phyloP scores from a whole-genome alignment of 2,797 vertebrate genomes.

The Rhyacichthys aspro region DNA sequence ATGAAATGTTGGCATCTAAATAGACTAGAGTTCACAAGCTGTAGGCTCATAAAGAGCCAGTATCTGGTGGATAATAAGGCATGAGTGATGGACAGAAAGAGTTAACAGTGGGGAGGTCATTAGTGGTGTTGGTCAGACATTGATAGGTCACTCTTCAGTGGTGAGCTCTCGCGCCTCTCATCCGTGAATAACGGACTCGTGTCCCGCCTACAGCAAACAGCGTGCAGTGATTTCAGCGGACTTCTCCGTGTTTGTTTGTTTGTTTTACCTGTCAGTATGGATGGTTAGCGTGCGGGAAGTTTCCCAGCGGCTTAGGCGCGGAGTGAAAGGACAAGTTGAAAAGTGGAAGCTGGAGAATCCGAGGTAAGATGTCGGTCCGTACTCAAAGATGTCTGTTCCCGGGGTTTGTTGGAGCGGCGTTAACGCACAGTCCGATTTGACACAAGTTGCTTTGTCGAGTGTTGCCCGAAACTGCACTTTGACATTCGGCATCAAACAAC shows the following conservation, averaged over 20 bases:
- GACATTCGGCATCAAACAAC: neutral
- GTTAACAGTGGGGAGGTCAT: constrained; percentile 63
- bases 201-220: constrained; percentile 63
- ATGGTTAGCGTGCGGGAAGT: constrained; percentile 2
- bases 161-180: constrained; percentile 71
- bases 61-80: too few species aligned
- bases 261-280: constrained; percentile 23
- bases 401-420: neutral
- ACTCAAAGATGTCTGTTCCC: neutral
- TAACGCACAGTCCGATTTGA: neutral
- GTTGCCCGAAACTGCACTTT: neutral
- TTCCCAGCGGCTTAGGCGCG: neutral
- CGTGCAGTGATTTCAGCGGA: constrained; percentile 50
- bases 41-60: too few species aligned
- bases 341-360: constrained; percentile 18
- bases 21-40: too few species aligned
- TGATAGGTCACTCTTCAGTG: constrained; percentile 78
- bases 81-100: too few species aligned
- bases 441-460: neutral
- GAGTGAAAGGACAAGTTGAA: constrained; percentile 1
- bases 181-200: constrained; percentile 45
- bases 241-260: neutral
- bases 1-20: too few species aligned
- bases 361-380: constrained; percentile 49
- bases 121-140: constrained; percentile 41